Conservation (phyloP, 1,140 invertebrate genomes). For the Medauroidea extradentata region DNA sequence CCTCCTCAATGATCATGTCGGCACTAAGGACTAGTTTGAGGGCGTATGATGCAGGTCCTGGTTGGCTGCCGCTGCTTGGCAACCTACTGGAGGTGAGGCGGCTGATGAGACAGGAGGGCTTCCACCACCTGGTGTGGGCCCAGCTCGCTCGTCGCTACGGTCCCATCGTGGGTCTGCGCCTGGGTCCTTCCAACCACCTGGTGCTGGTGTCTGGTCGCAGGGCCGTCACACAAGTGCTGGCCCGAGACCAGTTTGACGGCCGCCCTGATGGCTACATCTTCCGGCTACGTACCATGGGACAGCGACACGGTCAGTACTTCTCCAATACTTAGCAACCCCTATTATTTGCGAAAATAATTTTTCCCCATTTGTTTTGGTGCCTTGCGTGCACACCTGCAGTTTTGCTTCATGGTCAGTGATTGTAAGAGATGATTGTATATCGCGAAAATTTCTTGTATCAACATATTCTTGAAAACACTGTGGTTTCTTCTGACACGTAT, state of each 20-base stretch:
- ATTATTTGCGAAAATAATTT: too few relatives aligned
- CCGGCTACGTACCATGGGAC: constrained; percentile 55
- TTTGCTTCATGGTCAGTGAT: too few relatives aligned
- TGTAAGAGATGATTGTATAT: too few relatives aligned
- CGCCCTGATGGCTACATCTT: constrained; percentile 67
- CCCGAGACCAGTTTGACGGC: constrained; percentile 60
- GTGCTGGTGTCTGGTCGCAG: constrained; percentile 58
- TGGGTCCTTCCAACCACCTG: constrained; percentile 53
- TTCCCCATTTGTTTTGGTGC: too few relatives aligned
- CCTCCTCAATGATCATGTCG: too few relatives aligned
- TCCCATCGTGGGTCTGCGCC: constrained; percentile 45
- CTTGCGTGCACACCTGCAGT: too few relatives aligned
- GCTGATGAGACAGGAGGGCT: constrained; percentile 35
- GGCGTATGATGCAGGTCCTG: constrained; percentile 45
- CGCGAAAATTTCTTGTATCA: too few relatives aligned
- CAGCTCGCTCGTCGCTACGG: constrained; percentile 39
- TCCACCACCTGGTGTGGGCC: constrained; percentile 38
- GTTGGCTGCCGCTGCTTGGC: constrained; percentile 46
- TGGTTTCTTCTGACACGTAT: too few relatives aligned
- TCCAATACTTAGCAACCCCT: too few relatives aligned
- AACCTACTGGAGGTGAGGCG: constrained; percentile 34
- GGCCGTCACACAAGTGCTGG: constrained; percentile 54
- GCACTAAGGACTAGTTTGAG: too few relatives aligned
- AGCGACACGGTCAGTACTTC: constrained; percentile 52
- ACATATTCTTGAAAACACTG: too few relatives aligned